Evolutionary conservation across 2,113 vertebrate species (phyloP).

Genomic region (Nothobranchius kuhntae): DNA sequence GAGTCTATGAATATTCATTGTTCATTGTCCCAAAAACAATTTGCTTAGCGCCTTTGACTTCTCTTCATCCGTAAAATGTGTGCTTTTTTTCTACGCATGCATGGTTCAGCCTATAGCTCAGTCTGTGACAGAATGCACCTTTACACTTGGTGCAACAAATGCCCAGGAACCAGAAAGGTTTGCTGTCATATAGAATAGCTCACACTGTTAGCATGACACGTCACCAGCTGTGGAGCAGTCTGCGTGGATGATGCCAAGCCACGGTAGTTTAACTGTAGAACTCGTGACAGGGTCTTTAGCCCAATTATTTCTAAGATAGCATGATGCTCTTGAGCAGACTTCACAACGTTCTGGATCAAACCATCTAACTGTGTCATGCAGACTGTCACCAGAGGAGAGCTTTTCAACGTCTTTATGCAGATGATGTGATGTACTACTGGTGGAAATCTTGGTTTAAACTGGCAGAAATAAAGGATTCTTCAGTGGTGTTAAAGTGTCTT

Average conservation of each 20-base stretch:
- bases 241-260: slow-evolving; percentile 6
- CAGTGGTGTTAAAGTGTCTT: too few relatives aligned
- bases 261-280: slow-evolving; percentile 21
- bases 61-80: slow-evolving; percentile 59
- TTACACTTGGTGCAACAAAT: background rate
- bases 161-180: background rate
- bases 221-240: background rate
- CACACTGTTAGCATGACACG: background rate
- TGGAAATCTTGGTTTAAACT: too few relatives aligned
- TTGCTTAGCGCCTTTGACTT: slow-evolving; percentile 62
- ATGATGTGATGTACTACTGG: too few relatives aligned
- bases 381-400: background rate
- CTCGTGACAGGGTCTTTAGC: slow-evolving; percentile 32
- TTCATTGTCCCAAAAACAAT: slow-evolving; percentile 78
- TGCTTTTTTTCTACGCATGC: slow-evolving; percentile 40
- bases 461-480: too few relatives aligned
- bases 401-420: too few relatives aligned
- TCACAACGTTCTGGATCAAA: slow-evolving; percentile 50
- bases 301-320: slow-evolving; percentile 24
- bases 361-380: background rate
- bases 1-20: slow-evolving; percentile 74
- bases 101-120: slow-evolving; percentile 26
- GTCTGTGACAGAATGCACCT: slow-evolving; percentile 13
- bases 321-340: slow-evolving; percentile 53
- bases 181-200: background rate